Conservation (phyloP, 2,888 invertebrate species). For the Holacanthella duospinosa region DNA sequence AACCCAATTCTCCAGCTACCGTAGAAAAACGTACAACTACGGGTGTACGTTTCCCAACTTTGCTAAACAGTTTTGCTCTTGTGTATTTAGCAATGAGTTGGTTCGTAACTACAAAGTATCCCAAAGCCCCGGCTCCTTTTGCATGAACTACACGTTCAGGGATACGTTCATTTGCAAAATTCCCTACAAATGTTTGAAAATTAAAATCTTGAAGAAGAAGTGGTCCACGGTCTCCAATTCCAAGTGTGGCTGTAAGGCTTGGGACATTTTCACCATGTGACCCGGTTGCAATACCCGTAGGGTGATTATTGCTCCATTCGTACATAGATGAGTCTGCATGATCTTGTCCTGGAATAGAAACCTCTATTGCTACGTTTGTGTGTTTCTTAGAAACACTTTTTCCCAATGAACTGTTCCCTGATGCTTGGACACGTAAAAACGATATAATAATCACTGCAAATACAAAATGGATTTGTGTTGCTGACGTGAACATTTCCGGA, state of each 20-base stretch:
- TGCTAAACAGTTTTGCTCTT: not conserved
- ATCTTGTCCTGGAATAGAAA: no score
- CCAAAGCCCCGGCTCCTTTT: not conserved
- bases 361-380: no score
- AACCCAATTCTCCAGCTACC: slow-evolving; percentile 80
- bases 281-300: not conserved
- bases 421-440: no score
- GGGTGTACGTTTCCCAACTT: slow-evolving; percentile 62
- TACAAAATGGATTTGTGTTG: no score
- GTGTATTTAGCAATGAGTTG: not conserved
- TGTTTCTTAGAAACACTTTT: no score
- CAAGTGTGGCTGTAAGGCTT: not conserved
- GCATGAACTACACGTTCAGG: not conserved
- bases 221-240: not conserved
- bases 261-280: not conserved
- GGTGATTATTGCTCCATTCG: no score
- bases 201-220: not conserved
- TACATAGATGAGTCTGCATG: no score
- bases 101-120: not conserved
- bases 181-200: not conserved
- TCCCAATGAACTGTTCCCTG: no score
- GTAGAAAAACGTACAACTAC: slow-evolving; percentile 71
- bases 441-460: no score
- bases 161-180: not conserved
- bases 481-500: no score